Evolutionary conservation across 2,797 vertebrate species (phyloP), one percentile per base, ranked within the genome.

Genomic region (Xyrichtys novacula): DNA sequence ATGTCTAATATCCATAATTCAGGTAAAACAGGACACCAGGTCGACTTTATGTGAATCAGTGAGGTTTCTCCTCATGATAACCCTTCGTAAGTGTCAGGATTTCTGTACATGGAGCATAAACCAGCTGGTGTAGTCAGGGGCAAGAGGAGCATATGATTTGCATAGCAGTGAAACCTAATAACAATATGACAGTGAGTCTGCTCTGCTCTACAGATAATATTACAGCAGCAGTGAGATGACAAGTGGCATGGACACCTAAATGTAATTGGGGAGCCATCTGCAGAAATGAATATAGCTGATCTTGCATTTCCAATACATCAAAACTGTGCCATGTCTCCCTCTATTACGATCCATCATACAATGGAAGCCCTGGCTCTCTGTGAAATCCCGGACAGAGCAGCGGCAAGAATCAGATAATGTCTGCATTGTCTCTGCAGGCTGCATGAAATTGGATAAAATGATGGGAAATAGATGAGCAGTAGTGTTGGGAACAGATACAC

Each of bases 231-330:
- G 42, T 6, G 42, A 70, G 74, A 88, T 76, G 80, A 84, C 78
- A 80, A 84, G 78, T 73, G 73, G 74, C 75, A 78, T 1, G 10
- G 65, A 53, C 66, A 64, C 85, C 78, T 66, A 69, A 68, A 72
- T 76, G 74, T 83, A 87, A 89, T 86, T 85, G 69, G 76, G 71
- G 71, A 81, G 47, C 73, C 81, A 81, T 82, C 82, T 84, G 81
- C 74, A 62, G 44, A 75, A 86, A 83, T 65, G 74, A 74, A 71
- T 84, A 73, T 47, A 74, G 88, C 88, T 89, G 86, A 89, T 86
- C 28, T 57, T 83, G 85, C 85, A 82, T 88, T 86, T 85, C 71
- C 68, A 84, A 81, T 68, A 70, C 76, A 84, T 77, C 75, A 75
- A 70, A 86, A 78, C 42, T 17, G 62, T 6, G 31, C 10, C 6